phyloP scores from a whole-genome alignment of 1,140 invertebrate genomes.

The Melitaea cinxia region DNA sequence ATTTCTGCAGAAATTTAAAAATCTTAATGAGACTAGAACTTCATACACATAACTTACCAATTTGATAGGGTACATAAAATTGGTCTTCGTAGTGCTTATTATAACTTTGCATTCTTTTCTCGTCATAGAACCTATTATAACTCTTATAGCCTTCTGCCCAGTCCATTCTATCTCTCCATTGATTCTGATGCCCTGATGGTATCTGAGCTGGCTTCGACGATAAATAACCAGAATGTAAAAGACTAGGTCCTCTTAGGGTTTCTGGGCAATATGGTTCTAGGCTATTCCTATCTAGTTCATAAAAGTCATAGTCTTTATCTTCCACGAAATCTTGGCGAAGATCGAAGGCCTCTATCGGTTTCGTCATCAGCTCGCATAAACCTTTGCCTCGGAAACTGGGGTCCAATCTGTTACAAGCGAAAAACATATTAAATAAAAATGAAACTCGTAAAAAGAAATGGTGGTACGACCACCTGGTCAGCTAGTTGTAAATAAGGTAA shows the following conservation, averaged over 20 bases:
- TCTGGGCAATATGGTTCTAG: slow-evolving; percentile 73
- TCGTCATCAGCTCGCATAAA: slow-evolving; percentile 88
- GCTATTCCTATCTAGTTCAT: slow-evolving; percentile 86
- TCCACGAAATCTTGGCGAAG: slow-evolving; percentile 83
- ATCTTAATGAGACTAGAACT: neutral
- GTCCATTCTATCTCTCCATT: slow-evolving; percentile 55
- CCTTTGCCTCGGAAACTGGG: slow-evolving; percentile 84
- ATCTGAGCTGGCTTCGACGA: slow-evolving; percentile 58
- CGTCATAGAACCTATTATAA: slow-evolving; percentile 49
- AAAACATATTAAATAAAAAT: neutral
- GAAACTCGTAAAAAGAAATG: too few relatives aligned
- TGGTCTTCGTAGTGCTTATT: slow-evolving; percentile 62
- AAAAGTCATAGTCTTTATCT: slow-evolving; percentile 89
- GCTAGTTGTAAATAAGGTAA: too few relatives aligned
- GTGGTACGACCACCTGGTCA: too few relatives aligned
- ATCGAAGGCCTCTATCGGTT: slow-evolving; percentile 85
- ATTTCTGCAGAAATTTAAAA: neutral
- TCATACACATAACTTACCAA: slow-evolving; percentile 55
- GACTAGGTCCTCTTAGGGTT: slow-evolving; percentile 59
- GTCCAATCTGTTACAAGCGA: slow-evolving; percentile 79
- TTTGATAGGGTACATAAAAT: slow-evolving; percentile 71
- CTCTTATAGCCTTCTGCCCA: slow-evolving; percentile 45
- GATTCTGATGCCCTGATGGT: slow-evolving; percentile 32
- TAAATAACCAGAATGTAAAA: slow-evolving; percentile 69
- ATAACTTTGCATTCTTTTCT: slow-evolving; percentile 46